These are phyloP conservation scores for Zaprionus kolodkinae DNA, from an alignment of 1,140 invertebrate genomes.

Conservation along the genomic window DNA sequence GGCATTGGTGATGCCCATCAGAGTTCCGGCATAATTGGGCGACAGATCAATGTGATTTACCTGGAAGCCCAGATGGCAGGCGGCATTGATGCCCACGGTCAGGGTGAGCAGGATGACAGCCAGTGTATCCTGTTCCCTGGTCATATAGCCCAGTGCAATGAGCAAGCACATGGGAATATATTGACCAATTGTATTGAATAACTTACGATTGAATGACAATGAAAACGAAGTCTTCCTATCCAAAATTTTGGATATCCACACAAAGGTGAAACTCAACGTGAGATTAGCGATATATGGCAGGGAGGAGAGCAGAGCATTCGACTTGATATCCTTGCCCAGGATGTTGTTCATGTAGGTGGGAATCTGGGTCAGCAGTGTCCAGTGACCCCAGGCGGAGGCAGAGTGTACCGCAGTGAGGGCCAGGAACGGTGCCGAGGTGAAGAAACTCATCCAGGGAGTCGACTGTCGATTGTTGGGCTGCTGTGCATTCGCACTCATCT, in stretches of 20 bases:
- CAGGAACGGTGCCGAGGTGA: slow-evolving; percentile 91
- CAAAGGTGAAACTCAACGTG: slow-evolving; percentile 86
- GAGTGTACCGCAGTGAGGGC: slow-evolving; percentile 85
- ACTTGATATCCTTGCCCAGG: slow-evolving; percentile 90
- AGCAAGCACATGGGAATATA: slow-evolving; percentile 86
- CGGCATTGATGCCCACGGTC: slow-evolving; percentile 84
- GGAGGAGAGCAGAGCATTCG: slow-evolving; percentile 89
- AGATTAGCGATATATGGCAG: slow-evolving; percentile 91
- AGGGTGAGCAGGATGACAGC: slow-evolving; percentile 85
- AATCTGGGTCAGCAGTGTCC: slow-evolving; percentile 95
- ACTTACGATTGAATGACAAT: slow-evolving; percentile 85
- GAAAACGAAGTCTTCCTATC: slow-evolving; percentile 1
- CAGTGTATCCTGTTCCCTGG: slow-evolving; percentile 39
- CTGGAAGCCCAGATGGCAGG: slow-evolving; percentile 86
- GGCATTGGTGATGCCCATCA: slow-evolving; percentile 89
- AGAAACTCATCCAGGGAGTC: slow-evolving; percentile 90
- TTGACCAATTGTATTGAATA: slow-evolving; percentile 87
- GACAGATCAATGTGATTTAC: slow-evolving; percentile 90
- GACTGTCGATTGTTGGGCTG: slow-evolving; percentile 19
- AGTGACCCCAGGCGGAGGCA: slow-evolving; percentile 95
- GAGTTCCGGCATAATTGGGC: slow-evolving; percentile 89
- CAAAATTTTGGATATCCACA: slow-evolving; percentile 36
- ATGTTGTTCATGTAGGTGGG: slow-evolving; percentile 94
- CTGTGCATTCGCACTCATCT: neutral
- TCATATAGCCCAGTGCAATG: slow-evolving; percentile 76